Evolutionary conservation across 2,888 invertebrate genomes (phyloP).

Genomic region (Salpingus planirostris): DNA sequence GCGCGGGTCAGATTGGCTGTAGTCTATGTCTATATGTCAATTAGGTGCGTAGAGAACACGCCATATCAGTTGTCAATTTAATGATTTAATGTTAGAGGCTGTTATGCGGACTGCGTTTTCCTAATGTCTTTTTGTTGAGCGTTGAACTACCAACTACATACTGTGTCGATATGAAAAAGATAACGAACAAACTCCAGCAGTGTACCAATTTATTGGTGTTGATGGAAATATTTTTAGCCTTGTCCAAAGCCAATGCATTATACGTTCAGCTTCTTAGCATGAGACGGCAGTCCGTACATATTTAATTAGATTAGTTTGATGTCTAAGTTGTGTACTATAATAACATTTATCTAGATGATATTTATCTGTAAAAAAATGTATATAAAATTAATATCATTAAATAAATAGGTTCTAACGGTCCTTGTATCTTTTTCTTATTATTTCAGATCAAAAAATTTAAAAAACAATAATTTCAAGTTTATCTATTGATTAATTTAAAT

Average conservation of each 20-base stretch:
- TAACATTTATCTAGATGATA: conserved; percentile 32
- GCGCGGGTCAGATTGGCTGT: conserved; percentile 29
- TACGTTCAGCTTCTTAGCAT: conserved; percentile 23
- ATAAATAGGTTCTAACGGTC: conserved; percentile 24
- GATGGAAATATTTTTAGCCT: conserved; percentile 4
- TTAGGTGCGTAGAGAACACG: conserved; percentile 38
- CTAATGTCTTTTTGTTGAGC: conserved; percentile 13
- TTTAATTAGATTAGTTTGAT: conserved; percentile 25
- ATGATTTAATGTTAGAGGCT: conserved; percentile 38
- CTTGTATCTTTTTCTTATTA: not conserved
- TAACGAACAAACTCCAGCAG: conserved; percentile 3
- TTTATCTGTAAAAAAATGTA: conserved; percentile 35
- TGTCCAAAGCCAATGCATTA: too few relatives aligned
- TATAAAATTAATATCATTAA: conserved; percentile 30
- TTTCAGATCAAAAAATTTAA: too few relatives aligned
- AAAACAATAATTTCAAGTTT: too few relatives aligned
- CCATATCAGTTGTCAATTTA: conserved; percentile 41
- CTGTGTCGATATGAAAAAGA: not conserved
- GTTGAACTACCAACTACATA: conserved; percentile 10
- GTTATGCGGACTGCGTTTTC: conserved; percentile 34
- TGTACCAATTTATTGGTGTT: conserved; percentile 9
- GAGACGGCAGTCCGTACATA: conserved; percentile 29
- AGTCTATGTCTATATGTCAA: conserved; percentile 37
- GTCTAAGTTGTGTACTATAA: conserved; percentile 33
- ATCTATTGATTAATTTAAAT: too few relatives aligned